Evolutionary conservation across 1,140 invertebrate species (phyloP).

Genomic region (Eriocheir sinensis): DNA sequence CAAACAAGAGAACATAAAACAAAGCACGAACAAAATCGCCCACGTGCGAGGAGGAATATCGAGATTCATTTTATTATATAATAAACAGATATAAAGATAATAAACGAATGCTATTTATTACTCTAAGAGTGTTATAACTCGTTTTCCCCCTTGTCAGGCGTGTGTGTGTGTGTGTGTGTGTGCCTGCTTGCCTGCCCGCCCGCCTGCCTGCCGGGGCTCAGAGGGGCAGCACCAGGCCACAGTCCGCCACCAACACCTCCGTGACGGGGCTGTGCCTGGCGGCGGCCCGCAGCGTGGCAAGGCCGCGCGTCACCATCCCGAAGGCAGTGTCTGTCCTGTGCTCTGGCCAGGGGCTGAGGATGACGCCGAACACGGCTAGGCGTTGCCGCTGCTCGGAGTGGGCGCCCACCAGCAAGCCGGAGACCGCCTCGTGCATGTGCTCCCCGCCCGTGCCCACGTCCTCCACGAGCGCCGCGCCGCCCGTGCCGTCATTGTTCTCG

Average conservation of each 20-base stretch:
- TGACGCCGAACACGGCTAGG: slow-evolving; percentile 48
- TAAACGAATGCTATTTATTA: neutral
- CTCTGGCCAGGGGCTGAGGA: slow-evolving; percentile 43
- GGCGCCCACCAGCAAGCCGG: slow-evolving; percentile 48
- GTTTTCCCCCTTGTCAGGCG: neutral
- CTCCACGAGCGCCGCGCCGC: slow-evolving; percentile 23
- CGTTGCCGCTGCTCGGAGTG: slow-evolving; percentile 24
- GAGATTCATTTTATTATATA: no score
- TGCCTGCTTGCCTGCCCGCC: neutral
- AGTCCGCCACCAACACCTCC: slow-evolving; percentile 42
- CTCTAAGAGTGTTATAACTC: no score
- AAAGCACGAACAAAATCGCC: neutral
- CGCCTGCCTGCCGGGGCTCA: neutral
- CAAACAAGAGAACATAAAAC: neutral
- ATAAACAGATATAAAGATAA: no score
- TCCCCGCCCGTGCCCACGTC: slow-evolving; percentile 23
- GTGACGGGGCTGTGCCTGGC: slow-evolving; percentile 47
- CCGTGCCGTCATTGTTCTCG: slow-evolving; percentile 57
- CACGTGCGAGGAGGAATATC: neutral
- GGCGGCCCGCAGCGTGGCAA: slow-evolving; percentile 32
- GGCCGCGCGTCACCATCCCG: slow-evolving; percentile 40
- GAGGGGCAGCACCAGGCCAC: slow-evolving; percentile 26
- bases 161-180: slow-evolving; percentile 16
- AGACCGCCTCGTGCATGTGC: slow-evolving; percentile 34
- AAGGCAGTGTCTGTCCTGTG: slow-evolving; percentile 59